These are phyloP conservation scores for Himalopsyche phryganea DNA, from an alignment of 1,140 invertebrate species.

Conservation along the genomic window DNA sequence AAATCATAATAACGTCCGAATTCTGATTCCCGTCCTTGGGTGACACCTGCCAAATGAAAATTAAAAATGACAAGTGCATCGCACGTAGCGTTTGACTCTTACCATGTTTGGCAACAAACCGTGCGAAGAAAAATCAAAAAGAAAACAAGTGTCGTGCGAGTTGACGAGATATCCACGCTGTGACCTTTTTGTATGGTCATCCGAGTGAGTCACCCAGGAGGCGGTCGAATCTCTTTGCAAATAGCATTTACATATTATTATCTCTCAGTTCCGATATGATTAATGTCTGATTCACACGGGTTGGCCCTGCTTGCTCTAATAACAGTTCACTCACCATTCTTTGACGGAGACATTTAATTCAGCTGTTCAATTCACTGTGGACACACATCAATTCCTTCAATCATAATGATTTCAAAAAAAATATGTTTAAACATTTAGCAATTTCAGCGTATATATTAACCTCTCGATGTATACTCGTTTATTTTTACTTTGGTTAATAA, in stretches of 20 bases:
- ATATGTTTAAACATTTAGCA: too few relatives aligned
- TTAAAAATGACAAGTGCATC: conserved; percentile 17
- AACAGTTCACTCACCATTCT: conserved; percentile 9
- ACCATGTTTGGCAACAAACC: conserved; percentile 28
- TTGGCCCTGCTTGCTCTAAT: conserved; percentile 17
- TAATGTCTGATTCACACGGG: conserved; percentile 25
- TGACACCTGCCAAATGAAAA: conserved; percentile 21
- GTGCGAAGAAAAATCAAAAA: conserved; percentile 4
- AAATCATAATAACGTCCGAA: not conserved
- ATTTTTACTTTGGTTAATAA: not conserved
- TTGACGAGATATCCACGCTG: conserved; percentile 11
- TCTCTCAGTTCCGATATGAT: conserved; percentile 6
- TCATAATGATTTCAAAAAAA: not conserved
- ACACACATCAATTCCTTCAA: not conserved
- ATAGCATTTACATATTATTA: conserved; percentile 18
- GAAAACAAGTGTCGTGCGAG: conserved; percentile 17
- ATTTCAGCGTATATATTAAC: too few relatives aligned
- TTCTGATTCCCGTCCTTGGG: not conserved
- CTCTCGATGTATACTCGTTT: too few relatives aligned
- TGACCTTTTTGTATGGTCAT: conserved; percentile 20
- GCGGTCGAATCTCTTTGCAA: not conserved
- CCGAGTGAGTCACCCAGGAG: conserved; percentile 14
- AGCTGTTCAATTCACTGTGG: not conserved
- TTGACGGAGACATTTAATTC: not conserved
- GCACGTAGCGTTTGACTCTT: conserved; percentile 14